phyloP scores from a whole-genome alignment of 92 coral and sea anemone species.

The Micromussa lordhowensis region DNA sequence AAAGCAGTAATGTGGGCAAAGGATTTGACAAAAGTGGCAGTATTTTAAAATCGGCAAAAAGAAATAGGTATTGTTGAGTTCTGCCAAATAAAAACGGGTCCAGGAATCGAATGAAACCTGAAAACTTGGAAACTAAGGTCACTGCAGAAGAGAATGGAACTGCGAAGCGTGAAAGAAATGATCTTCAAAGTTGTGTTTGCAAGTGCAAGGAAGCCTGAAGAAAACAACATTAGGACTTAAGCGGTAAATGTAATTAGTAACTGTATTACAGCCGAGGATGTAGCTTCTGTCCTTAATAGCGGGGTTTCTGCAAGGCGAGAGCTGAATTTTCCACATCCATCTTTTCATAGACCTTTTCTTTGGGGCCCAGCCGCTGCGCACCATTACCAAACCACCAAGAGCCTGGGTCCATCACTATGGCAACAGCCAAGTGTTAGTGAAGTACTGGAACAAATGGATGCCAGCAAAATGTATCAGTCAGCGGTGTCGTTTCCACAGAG shows the following conservation, averaged over 20 bases:
- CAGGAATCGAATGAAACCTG: background rate
- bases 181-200: too few relatives aligned
- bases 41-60: too few relatives aligned
- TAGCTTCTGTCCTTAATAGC: too few relatives aligned
- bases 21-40: background rate
- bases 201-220: too few relatives aligned
- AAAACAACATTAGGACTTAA: too few relatives aligned
- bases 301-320: too few relatives aligned
- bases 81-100: background rate
- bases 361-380: constrained; percentile 97
- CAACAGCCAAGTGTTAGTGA: constrained; percentile 85
- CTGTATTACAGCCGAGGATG: too few relatives aligned
- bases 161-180: background rate
- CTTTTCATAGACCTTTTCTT: constrained; percentile 72
- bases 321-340: background rate
- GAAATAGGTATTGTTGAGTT: too few relatives aligned
- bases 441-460: constrained; percentile 82
- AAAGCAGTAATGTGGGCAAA: background rate
- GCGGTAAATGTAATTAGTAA: too few relatives aligned
- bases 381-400: constrained; percentile 69
- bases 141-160: background rate
- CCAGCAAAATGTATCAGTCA: constrained; percentile 66
- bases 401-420: constrained; percentile 86
- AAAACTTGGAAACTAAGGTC: background rate
- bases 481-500: constrained; percentile 77